These are phyloP conservation scores for Psix sp. DNA, from an alignment of 1,140 invertebrate species.

Conservation along the genomic window DNA sequence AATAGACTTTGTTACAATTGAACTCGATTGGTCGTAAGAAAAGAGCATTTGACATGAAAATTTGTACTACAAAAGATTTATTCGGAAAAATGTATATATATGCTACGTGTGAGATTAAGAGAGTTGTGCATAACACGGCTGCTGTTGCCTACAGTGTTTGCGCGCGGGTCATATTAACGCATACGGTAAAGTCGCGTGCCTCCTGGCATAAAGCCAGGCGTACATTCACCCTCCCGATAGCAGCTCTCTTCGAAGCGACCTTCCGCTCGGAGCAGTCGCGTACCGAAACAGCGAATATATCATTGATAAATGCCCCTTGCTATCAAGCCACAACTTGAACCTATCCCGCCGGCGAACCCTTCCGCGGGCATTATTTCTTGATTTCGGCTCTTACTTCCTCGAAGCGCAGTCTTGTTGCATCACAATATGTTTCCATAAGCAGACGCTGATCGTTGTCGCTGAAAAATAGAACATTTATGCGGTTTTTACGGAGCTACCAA, in stretches of 20 bases:
- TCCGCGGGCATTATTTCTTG: slow-evolving; percentile 59
- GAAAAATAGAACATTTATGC: slow-evolving; percentile 51
- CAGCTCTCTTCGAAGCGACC: slow-evolving; percentile 33
- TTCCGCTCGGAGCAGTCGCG: slow-evolving; percentile 46
- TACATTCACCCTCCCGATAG: slow-evolving; percentile 57
- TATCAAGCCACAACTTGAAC: slow-evolving; percentile 58
- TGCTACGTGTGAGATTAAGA: slow-evolving; percentile 10
- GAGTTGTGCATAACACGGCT: slow-evolving; percentile 17
- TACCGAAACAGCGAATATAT: slow-evolving; percentile 67
- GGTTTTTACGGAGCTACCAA: slow-evolving; percentile 27
- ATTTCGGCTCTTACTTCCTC: slow-evolving; percentile 45
- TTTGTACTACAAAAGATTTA: too few species aligned
- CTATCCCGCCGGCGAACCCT: slow-evolving; percentile 6
- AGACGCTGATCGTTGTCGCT: slow-evolving; percentile 14
- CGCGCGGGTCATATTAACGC: slow-evolving; percentile 63
- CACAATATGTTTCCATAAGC: slow-evolving; percentile 35
- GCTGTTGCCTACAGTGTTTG: slow-evolving; percentile 54
- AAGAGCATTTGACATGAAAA: too few species aligned
- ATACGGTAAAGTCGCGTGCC: slow-evolving; percentile 68
- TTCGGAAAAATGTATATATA: too few species aligned
- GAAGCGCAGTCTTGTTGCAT: slow-evolving; percentile 12
- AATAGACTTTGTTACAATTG: too few species aligned
- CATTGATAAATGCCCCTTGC: slow-evolving; percentile 70
- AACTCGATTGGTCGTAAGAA: too few species aligned
- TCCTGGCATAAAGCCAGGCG: slow-evolving; percentile 67